phyloP scores from a whole-genome alignment of 2,113 vertebrate species.

The Nycticebus coucang region DNA sequence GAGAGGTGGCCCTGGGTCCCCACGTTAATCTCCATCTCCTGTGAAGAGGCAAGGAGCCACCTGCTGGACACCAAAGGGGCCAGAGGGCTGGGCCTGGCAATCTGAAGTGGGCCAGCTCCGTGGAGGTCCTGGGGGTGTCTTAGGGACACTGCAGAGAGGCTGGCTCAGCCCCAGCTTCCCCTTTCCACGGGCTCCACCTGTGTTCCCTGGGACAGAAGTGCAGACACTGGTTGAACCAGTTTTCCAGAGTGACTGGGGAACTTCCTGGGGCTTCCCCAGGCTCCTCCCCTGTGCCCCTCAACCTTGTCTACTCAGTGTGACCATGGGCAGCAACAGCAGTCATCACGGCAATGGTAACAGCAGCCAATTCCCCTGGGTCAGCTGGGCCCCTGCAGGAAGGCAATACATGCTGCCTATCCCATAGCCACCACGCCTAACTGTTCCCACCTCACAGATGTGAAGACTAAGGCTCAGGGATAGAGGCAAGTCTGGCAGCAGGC shows the following conservation, averaged over 20 bases:
- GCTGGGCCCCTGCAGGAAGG: neutral
- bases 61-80: neutral
- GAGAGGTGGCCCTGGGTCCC: neutral
- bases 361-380: neutral
- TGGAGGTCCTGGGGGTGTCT: neutral
- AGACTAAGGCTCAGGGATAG: neutral
- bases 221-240: conserved; percentile 51
- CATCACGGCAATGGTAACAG: neutral
- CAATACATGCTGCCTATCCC: accelerated
- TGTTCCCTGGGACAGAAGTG: neutral
- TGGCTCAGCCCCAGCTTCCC: accelerated
- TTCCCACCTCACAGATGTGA: neutral
- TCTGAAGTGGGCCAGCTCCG: neutral
- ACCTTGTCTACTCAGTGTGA: neutral
- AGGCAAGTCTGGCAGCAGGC: neutral
- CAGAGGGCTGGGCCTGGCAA: neutral
- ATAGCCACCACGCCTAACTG: too few relatives aligned
- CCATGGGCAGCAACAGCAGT: neutral
- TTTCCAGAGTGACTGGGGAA: neutral
- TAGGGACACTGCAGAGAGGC: neutral
- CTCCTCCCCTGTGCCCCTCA: neutral
- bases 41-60: neutral
- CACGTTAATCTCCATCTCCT: neutral
- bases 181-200: neutral
- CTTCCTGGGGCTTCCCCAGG: neutral